A percentile compares a stretch with the other conserved stretches of the same genome.
phyloP scores from a whole-genome alignment of 2,113 vertebrate genomes.

The Cochlearius cochlearius region DNA sequence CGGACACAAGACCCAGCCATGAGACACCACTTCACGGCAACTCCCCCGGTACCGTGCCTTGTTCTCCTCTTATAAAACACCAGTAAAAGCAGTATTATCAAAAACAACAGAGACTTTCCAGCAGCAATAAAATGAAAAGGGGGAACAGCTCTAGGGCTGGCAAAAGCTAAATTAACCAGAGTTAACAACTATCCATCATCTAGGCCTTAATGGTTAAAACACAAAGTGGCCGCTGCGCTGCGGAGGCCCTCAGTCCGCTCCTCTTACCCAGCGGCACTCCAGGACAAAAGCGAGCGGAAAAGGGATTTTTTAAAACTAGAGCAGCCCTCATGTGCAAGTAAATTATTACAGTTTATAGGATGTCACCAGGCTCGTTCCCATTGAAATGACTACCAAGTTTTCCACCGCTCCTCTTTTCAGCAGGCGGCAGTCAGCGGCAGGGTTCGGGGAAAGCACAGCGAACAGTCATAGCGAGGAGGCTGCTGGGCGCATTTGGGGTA shows the following conservation, averaged over 20 bases:
- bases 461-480: background rate
- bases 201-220: background rate
- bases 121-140: slow-evolving; percentile 39
- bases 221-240: background rate
- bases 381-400: background rate
- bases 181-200: slow-evolving; percentile 27
- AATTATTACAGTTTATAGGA: slow-evolving; percentile 8
- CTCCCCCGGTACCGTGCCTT: background rate
- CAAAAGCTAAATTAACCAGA: slow-evolving; percentile 22
- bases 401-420: background rate
- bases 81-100: slow-evolving; percentile 21
- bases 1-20: background rate
- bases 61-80: slow-evolving; percentile 27
- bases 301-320: background rate
- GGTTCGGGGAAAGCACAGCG: background rate
- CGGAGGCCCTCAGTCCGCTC: background rate
- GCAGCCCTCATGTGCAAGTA: background rate
- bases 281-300: background rate
- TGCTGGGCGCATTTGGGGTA: background rate
- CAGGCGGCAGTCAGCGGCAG: background rate
- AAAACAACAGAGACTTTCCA: slow-evolving; percentile 39
- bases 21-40: background rate
- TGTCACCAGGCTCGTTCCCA: background rate
- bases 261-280: background rate
- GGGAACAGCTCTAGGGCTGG: slow-evolving; percentile 50